Evolutionary conservation across 1,140 invertebrate genomes (phyloP).

Genomic region (Muscidifurax raptorellus): DNA sequence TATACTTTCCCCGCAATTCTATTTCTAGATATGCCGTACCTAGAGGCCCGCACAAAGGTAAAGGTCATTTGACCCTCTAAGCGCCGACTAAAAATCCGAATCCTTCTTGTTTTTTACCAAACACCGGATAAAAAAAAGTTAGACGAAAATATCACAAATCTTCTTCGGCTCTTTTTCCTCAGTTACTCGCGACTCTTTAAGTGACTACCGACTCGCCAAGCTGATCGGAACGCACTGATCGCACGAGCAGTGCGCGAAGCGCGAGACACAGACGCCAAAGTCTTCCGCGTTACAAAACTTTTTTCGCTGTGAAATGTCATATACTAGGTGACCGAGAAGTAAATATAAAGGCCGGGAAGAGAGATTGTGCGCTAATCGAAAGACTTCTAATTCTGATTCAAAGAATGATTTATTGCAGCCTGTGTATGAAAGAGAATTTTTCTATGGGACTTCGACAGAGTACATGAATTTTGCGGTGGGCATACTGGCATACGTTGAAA

Average conservation of each 20-base stretch:
- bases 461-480: no score
- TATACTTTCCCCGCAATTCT: background rate
- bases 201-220: background rate
- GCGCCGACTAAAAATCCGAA: background rate
- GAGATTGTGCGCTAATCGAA: background rate
- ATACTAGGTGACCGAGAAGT: background rate
- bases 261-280: background rate
- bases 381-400: background rate
- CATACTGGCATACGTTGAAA: no score
- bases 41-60: constrained; percentile 36
- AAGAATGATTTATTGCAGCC: background rate
- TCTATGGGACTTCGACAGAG: no score
- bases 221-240: constrained; percentile 11
- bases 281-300: constrained; percentile 51
- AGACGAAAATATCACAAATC: background rate
- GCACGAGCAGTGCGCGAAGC: background rate
- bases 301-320: constrained; percentile 40
- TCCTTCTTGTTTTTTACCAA: background rate
- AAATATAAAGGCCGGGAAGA: constrained; percentile 14
- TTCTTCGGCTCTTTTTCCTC: background rate
- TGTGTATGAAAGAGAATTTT: background rate
- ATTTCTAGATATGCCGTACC: constrained; percentile 33
- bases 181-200: background rate
- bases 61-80: background rate
- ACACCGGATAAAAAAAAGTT: background rate